A percentile compares a stretch with the other conserved stretches of the same genome.
Conservation (phyloP, 2,113 vertebrate species). For the Serranochromis macrocephalus region DNA sequence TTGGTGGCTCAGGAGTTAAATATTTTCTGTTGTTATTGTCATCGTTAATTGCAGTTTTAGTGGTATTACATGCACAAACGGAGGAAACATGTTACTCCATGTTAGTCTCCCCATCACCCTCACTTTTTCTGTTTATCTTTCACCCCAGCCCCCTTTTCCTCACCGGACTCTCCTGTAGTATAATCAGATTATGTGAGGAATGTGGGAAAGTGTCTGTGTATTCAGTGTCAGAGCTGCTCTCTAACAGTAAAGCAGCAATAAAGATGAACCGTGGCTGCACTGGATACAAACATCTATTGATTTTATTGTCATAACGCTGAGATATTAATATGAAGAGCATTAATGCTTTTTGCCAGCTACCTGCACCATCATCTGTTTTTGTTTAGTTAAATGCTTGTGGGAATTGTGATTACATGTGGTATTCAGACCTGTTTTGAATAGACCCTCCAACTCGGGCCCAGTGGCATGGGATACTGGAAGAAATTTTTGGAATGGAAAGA, state of each 20-base stretch:
- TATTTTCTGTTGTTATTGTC: neutral
- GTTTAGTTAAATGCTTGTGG: neutral
- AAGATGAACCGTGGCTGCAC: neutral
- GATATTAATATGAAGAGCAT: neutral
- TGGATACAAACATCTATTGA: neutral
- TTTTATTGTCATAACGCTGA: neutral
- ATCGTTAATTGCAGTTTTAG: neutral
- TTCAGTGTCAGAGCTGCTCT: neutral
- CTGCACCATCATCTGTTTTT: neutral
- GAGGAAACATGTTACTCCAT: neutral
- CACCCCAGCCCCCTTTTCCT: neutral
- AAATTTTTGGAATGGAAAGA: neutral
- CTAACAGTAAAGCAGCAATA: neutral
- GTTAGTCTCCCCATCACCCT: neutral
- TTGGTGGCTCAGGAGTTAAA: neutral
- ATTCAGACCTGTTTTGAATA: neutral
- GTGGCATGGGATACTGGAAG: neutral
- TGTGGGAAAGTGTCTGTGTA: conserved; percentile 24
- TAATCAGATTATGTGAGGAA: conserved; percentile 40
- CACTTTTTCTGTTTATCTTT: neutral
- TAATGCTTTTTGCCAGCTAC: neutral
- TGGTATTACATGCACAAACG: neutral
- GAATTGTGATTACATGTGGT: neutral
- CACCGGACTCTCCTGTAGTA: neutral
- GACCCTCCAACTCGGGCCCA: neutral